Percentiles rank a stretch among this genome's conserved stretches.
Conservation (phyloP, 2,888 invertebrate species). For the Tetragonula carbonaria region DNA sequence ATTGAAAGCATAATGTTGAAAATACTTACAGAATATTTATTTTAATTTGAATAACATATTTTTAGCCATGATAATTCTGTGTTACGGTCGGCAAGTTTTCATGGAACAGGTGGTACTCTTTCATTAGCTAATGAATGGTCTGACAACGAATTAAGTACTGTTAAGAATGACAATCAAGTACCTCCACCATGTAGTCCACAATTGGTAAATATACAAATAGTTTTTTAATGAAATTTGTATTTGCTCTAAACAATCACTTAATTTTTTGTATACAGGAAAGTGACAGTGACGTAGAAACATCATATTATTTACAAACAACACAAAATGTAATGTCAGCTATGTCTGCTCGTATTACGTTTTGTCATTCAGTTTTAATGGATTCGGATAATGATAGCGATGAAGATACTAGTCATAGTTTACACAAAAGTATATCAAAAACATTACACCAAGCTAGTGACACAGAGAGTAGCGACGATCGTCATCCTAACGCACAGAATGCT, state of each 20-base stretch:
- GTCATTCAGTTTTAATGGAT: conserved; percentile 77
- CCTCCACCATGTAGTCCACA: conserved; percentile 78
- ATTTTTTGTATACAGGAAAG: conserved; percentile 69
- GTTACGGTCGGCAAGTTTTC: conserved; percentile 84
- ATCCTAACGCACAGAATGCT: conserved; percentile 64
- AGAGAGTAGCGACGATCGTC: conserved; percentile 78
- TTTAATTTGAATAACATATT: conserved; percentile 18
- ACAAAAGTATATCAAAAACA: conserved; percentile 70
- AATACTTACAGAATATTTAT: background rate
- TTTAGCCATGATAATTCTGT: conserved; percentile 81
- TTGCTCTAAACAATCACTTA: conserved; percentile 1
- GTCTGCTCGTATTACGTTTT: conserved; percentile 79
- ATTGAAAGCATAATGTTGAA: background rate
- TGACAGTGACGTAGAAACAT: conserved; percentile 84
- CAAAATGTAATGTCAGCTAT: conserved; percentile 86
- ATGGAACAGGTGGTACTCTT: conserved; percentile 81
- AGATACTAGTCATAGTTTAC: conserved; percentile 78
- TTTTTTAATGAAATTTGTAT: background rate
- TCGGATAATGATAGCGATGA: conserved; percentile 83
- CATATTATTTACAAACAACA: conserved; percentile 83
- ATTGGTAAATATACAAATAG: conserved; percentile 59
- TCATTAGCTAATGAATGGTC: conserved; percentile 79
- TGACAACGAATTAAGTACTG: conserved; percentile 74
- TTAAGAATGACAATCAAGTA: conserved; percentile 68
- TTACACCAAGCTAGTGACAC: conserved; percentile 74